Evolutionary conservation across 2,113 vertebrate species (phyloP), one percentile per base, ranked within the genome.

Genomic region (Xiphophorus couchianus): DNA sequence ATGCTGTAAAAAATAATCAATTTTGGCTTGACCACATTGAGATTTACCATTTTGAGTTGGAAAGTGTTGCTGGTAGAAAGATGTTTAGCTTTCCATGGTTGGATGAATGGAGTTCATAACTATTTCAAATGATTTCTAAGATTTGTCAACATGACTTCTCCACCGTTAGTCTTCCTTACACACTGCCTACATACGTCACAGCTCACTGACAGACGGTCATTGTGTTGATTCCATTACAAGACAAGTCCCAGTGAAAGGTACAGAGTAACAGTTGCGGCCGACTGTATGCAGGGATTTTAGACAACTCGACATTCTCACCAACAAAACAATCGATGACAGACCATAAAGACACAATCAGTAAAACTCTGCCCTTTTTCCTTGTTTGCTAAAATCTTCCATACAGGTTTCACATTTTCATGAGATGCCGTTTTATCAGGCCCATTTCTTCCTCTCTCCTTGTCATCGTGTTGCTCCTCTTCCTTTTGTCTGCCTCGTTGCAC

Each of bases 181-280:
- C 73, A 6, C 10, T 42, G 39, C 14, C 1, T 15, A 66, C 33
- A 2, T 48, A 35, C 37, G 68, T 63, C 75, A 33, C 28, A 62
- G 76, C 66, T 29, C 48, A 39, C 64, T 68, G 83, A 84, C 79
- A 81, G 80, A 84, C 73, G 42, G 75, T 61, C 30, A 37, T 13
- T 7, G 25, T 2, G 73, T 68, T 25, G 66, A 51, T 64, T 68
- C 35, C 61, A 70, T 77, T 66, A 74, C 28, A 67, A 74, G 80
- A 66, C 28, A 60, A 27, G 5, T 51, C 70, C 35, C 11, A 13
- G 44, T 12, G 11, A 28, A 33, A 78, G 76, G 76, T 73, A 62
- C 15, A 0, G 75, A 66, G 42, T 2, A 42, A 42, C 39, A 14
- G 39, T 15, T 48, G 4, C 15, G 15, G 4, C 44, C 3, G 1